Evolutionary conservation across 2,797 vertebrate species (phyloP).

Genomic region (Cynodonichthys magdalenae): DNA sequence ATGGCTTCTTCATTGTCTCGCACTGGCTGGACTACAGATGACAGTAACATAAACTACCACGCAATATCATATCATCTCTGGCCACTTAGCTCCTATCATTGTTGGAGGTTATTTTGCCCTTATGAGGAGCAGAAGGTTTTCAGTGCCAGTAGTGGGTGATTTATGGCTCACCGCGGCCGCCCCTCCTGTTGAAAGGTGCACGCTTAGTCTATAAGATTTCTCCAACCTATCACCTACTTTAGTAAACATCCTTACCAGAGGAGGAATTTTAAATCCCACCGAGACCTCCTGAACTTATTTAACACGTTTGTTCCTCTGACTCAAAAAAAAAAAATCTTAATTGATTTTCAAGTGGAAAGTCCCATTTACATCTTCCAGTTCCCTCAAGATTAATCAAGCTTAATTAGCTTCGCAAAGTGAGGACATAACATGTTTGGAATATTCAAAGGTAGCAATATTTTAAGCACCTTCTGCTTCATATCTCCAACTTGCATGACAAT

Average conservation of each 20-base stretch:
- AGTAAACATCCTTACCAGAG: constrained; percentile 46
- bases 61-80: constrained; percentile 81
- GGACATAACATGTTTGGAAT: constrained; percentile 27
- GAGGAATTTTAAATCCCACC: constrained; percentile 49
- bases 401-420: constrained; percentile 49
- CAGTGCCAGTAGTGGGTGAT: constrained; percentile 82
- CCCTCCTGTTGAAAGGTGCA: constrained; percentile 80
- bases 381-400: constrained; percentile 60
- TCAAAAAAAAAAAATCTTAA: constrained; percentile 54
- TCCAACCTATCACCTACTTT: constrained; percentile 56
- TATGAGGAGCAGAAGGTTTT: constrained; percentile 82
- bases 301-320: constrained; percentile 61
- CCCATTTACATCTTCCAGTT: constrained; percentile 62
- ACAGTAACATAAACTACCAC: constrained; percentile 80
- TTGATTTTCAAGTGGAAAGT: constrained; percentile 77
- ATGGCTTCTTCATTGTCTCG: constrained; percentile 82
- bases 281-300: constrained; percentile 65
- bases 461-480: background rate
- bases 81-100: constrained; percentile 80
- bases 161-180: constrained; percentile 77
- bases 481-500: background rate
- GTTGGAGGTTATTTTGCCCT: constrained; percentile 82
- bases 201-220: constrained; percentile 80
- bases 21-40: constrained; percentile 82
- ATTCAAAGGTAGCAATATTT: constrained; percentile 16